Percentiles rank a stretch among this genome's conserved stretches.
Conservation (phyloP, 2,888 invertebrate species). For the Hemithea aestivaria region DNA sequence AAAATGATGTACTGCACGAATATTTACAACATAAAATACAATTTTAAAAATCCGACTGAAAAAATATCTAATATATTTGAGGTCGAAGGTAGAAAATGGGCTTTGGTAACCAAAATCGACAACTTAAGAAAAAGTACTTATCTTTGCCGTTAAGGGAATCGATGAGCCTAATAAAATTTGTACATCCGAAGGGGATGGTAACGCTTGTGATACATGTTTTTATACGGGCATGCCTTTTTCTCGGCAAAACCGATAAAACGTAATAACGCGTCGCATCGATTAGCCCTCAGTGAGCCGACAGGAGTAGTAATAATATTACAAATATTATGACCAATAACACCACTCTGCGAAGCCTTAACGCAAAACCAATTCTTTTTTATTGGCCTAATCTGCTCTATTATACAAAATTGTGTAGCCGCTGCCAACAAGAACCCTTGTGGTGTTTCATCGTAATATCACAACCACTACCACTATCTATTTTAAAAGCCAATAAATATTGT, state of each 20-base stretch:
- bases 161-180: constrained; percentile 18
- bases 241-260: constrained; percentile 37
- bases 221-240: constrained; percentile 27
- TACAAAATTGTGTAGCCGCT: constrained; percentile 32
- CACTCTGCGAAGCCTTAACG: constrained; percentile 35
- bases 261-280: constrained; percentile 50
- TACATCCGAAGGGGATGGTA: constrained; percentile 18
- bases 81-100: too few species aligned
- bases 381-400: constrained; percentile 40
- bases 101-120: background rate
- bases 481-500: too few species aligned
- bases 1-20: too few species aligned
- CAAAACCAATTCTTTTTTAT: constrained; percentile 47
- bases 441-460: too few species aligned
- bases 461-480: too few species aligned
- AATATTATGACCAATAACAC: constrained; percentile 46
- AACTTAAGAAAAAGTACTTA: constrained; percentile 1
- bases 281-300: constrained; percentile 47
- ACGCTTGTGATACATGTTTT: constrained; percentile 26
- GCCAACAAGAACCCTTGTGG: too few species aligned
- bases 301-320: constrained; percentile 45
- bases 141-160: constrained; percentile 13
- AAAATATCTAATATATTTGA: too few species aligned
- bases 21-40: too few species aligned
- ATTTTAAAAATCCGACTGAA: too few species aligned